Percentiles rank a stretch among this genome's conserved stretches.
These are phyloP conservation scores for Scylla paramamosain DNA, from an alignment of 1,140 invertebrate species.

Conservation along the genomic window DNA sequence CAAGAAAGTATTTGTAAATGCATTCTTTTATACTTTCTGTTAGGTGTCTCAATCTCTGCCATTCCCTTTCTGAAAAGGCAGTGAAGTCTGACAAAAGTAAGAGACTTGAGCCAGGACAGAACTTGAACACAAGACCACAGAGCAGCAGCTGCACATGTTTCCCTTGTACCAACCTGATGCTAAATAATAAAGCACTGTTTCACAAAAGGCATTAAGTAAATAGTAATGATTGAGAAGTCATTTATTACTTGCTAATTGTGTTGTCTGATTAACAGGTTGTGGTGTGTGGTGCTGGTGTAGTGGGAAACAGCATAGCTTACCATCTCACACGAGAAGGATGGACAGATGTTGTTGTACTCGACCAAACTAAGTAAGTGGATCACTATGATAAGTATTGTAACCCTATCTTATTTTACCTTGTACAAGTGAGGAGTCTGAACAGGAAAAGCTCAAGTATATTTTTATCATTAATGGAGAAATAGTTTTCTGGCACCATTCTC, in stretches of 20 bases:
- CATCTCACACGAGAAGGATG: conserved; percentile 64
- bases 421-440: neutral
- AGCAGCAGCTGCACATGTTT: neutral
- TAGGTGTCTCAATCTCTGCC: too few relatives aligned
- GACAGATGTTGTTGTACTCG: conserved; percentile 66
- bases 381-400: neutral
- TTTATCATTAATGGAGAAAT: too few relatives aligned
- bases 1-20: too few relatives aligned
- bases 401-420: neutral
- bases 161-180: neutral
- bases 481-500: too few relatives aligned
- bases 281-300: conserved; percentile 64
- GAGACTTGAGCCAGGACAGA: too few relatives aligned
- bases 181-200: neutral
- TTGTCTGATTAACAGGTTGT: conserved; percentile 55
- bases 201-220: too few relatives aligned
- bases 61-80: too few relatives aligned
- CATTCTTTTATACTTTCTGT: too few relatives aligned
- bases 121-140: neutral
- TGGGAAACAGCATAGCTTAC: conserved; percentile 68
- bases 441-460: too few relatives aligned
- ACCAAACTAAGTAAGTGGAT: conserved; percentile 49
- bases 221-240: too few relatives aligned
- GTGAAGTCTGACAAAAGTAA: too few relatives aligned
- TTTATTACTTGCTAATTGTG: neutral